These are phyloP conservation scores for Orbicella faveolata DNA, from an alignment of 64 coral and sea anemone genomes.

Conservation along the genomic window DNA sequence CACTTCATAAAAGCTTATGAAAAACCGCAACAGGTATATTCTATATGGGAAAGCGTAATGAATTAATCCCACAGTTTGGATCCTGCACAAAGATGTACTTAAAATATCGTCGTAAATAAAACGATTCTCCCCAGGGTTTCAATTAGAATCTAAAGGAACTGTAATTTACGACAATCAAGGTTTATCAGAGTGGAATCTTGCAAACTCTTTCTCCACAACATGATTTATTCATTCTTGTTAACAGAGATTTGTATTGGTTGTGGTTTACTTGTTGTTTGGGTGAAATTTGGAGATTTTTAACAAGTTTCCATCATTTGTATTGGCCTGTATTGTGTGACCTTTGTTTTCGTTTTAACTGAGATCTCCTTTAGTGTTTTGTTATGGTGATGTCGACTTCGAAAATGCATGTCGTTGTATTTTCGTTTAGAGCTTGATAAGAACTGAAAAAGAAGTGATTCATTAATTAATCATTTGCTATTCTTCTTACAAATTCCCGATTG, in stretches of 20 bases:
- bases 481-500: background rate
- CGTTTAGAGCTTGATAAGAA: background rate
- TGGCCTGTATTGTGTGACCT: constrained; percentile 2
- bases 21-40: constrained; percentile 34
- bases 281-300: background rate
- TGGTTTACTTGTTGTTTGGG: background rate
- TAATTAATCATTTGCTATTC: background rate
- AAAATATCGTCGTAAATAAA: background rate
- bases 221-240: constrained; percentile 1
- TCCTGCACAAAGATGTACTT: background rate
- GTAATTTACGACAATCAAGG: background rate
- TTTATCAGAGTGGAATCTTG: constrained; percentile 12
- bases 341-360: background rate
- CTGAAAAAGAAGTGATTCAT: background rate
- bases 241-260: background rate
- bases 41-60: background rate
- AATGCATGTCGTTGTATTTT: background rate
- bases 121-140: background rate
- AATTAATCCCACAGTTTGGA: background rate
- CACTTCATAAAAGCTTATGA: constrained; percentile 1
- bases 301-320: background rate
- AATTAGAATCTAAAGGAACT: background rate
- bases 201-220: background rate
- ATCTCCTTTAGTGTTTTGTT: background rate
- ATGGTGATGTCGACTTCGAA: background rate